Percentiles rank a stretch among this genome's conserved stretches.
Evolutionary conservation across 2,113 vertebrate genomes (phyloP).

Genomic region (Bombycilla garrulus): DNA sequence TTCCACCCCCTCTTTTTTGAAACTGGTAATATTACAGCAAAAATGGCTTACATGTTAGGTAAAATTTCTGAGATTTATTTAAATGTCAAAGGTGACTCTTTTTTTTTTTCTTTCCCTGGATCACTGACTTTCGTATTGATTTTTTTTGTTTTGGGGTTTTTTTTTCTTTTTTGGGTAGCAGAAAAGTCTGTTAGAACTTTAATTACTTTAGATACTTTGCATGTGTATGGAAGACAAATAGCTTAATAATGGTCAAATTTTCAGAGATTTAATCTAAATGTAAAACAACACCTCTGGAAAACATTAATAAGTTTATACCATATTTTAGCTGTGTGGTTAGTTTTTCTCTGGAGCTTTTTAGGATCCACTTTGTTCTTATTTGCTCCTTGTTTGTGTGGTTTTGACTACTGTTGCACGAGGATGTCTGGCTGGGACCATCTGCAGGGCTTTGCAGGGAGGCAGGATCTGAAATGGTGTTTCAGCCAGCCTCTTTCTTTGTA

Average conservation of each 20-base stretch:
- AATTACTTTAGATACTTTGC: neutral
- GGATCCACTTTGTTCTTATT: neutral
- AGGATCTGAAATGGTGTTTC: neutral
- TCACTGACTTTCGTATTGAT: neutral
- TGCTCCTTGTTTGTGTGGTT: neutral
- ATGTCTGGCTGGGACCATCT: neutral
- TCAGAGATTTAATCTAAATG: neutral
- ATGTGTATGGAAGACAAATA: neutral
- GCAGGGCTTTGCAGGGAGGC: neutral
- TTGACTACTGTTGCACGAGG: neutral
- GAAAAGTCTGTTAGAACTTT: neutral
- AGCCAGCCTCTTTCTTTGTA: neutral
- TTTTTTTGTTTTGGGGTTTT: neutral
- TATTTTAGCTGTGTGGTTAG: neutral
- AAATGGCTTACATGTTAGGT: neutral
- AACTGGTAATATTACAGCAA: constrained; percentile 6
- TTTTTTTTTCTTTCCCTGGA: neutral
- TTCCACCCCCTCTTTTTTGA: constrained; percentile 3
- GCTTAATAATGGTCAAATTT: neutral
- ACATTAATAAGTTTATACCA: neutral
- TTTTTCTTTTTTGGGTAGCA: neutral
- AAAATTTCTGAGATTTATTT: constrained; percentile 22
- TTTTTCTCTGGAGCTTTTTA: neutral
- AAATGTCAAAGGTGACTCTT: neutral
- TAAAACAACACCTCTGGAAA: neutral